These are phyloP conservation scores for Germaria angustata DNA, from an alignment of 2,888 invertebrate species.

Conservation along the genomic window DNA sequence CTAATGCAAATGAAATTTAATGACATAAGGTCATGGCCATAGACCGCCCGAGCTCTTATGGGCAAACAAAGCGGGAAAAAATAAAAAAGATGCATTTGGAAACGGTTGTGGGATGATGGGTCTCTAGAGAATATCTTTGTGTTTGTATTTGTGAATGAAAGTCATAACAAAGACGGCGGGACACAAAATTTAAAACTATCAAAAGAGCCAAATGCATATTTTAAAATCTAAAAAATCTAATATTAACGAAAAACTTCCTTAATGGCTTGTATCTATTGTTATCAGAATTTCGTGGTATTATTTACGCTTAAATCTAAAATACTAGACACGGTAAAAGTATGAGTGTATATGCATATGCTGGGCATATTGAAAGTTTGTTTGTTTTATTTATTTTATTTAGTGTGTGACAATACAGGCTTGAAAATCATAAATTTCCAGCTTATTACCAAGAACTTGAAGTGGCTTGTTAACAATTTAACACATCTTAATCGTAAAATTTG, in stretches of 20 bases:
- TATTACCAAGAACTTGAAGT: conserved; percentile 78
- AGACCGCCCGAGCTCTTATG: conserved; percentile 10
- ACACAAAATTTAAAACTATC: background rate
- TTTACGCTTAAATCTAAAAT: conserved; percentile 42
- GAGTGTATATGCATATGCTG: background rate
- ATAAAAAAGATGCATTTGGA: conserved; percentile 30
- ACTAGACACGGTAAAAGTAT: conserved; percentile 26
- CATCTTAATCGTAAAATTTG: conserved; percentile 80
- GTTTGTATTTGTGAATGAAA: background rate
- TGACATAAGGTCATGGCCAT: conserved; percentile 3
- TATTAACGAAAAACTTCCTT: conserved; percentile 67
- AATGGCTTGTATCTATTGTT: conserved; percentile 58
- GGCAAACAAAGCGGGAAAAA: conserved; percentile 21
- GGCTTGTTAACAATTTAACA: conserved; percentile 81
- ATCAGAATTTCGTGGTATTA: conserved; percentile 42
- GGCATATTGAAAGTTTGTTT: conserved; percentile 15
- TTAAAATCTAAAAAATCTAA: conserved; percentile 22
- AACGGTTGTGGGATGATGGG: conserved; percentile 42
- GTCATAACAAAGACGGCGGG: background rate
- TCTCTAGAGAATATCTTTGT: conserved; percentile 3
- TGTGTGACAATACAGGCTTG: conserved; percentile 48
- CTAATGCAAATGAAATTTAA: conserved; percentile 56
- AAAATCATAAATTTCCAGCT: conserved; percentile 78
- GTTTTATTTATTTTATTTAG: conserved; percentile 19
- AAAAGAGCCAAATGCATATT: background rate